Evolutionary conservation across 2,113 vertebrate species (phyloP).

Genomic region (Rhinoderma darwinii): DNA sequence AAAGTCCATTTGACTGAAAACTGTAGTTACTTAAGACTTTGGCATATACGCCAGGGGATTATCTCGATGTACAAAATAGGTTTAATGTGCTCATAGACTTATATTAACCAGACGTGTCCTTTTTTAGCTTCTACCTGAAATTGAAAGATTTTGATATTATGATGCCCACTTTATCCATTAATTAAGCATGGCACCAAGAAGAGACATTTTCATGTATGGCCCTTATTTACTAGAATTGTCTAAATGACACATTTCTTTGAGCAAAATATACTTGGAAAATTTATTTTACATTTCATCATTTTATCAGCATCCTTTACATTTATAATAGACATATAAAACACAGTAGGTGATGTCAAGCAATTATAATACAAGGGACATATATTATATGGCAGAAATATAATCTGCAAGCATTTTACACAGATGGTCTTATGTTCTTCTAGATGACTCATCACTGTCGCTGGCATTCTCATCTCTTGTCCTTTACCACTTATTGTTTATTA

Average conservation of each 20-base stretch:
- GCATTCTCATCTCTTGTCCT: constrained; percentile 11
- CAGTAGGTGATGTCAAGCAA: background rate
- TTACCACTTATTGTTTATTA: background rate
- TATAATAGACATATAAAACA: background rate
- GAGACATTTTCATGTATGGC: background rate
- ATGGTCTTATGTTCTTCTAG: background rate
- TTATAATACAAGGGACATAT: background rate
- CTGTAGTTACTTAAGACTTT: background rate
- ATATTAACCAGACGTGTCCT: background rate
- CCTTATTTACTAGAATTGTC: background rate
- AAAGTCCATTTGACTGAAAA: background rate
- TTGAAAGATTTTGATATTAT: background rate
- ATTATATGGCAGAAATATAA: background rate
- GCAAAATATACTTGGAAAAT: background rate
- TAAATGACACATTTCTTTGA: too few species aligned
- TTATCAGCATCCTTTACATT: background rate
- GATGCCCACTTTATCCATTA: background rate
- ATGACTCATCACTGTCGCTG: background rate
- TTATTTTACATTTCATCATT: background rate
- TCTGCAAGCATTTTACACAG: background rate
- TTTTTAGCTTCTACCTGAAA: background rate
- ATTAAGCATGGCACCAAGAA: background rate
- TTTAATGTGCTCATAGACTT: background rate
- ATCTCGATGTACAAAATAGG: background rate
- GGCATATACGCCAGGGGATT: background rate